A percentile compares a stretch with the other conserved stretches of the same genome.
phyloP scores from a whole-genome alignment of 1,140 invertebrate genomes.

The Neotoxoptera formosana region DNA sequence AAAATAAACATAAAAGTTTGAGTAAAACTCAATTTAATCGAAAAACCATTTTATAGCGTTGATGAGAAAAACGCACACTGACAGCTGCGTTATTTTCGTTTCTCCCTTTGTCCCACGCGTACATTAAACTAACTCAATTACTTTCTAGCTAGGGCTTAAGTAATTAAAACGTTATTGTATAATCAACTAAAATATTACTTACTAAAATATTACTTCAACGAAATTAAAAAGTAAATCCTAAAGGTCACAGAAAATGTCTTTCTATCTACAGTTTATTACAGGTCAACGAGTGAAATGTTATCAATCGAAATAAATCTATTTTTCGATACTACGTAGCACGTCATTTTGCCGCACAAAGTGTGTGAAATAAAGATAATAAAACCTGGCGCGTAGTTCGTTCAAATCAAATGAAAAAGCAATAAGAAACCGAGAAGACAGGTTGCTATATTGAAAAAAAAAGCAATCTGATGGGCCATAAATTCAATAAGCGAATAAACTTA shows the following conservation, averaged over 20 bases:
- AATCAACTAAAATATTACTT: neutral
- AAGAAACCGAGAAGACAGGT: neutral
- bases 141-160: neutral
- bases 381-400: neutral
- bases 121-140: neutral
- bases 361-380: slow-evolving; percentile 10
- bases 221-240: neutral
- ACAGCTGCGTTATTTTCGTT: neutral
- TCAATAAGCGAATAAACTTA: neutral
- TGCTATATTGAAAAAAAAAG: neutral
- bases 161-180: neutral
- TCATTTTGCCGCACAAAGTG: neutral
- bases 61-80: slow-evolving; percentile 59
- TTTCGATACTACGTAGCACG: slow-evolving; percentile 63
- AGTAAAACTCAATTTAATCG: neutral
- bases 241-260: neutral
- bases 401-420: slow-evolving; percentile 19
- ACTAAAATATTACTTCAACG: too few relatives aligned
- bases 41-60: slow-evolving; percentile 52
- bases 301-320: slow-evolving; percentile 61
- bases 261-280: neutral
- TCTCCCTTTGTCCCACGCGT: neutral
- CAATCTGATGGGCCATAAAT: neutral
- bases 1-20: neutral
- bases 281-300: neutral